Conservation (phyloP, 2,113 vertebrate species). For the Eublepharis macularius region DNA sequence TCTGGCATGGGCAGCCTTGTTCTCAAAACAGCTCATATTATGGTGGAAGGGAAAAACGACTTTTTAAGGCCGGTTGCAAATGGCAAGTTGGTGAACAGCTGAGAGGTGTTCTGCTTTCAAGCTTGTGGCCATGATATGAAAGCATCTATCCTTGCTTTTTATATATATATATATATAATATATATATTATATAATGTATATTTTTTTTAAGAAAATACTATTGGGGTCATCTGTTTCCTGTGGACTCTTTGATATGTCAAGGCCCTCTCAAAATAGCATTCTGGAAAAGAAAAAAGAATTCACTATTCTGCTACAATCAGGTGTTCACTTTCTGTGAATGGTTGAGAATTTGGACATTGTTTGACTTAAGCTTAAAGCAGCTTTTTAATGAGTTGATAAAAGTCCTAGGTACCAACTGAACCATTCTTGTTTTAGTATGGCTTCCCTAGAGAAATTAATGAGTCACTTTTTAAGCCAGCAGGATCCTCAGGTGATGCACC, state of each 20-base stretch:
- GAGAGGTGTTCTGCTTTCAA: conserved; percentile 79
- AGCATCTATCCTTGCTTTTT: conserved; percentile 85
- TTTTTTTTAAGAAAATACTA: conserved; percentile 84
- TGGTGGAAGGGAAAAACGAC: conserved; percentile 80
- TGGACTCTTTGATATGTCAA: conserved; percentile 85
- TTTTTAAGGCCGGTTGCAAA: conserved; percentile 79
- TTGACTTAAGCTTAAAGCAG: conserved; percentile 84
- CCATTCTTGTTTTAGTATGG: conserved; percentile 81
- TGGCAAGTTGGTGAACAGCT: conserved; percentile 92
- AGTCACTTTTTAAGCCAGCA: conserved; percentile 83
- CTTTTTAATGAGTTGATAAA: conserved; percentile 84
- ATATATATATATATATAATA: conserved; percentile 84
- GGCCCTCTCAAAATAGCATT: conserved; percentile 82
- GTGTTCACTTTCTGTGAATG: conserved; percentile 77
- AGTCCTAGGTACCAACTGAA: conserved; percentile 81
- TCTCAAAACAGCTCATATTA: conserved; percentile 83
- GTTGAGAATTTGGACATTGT: conserved; percentile 80
- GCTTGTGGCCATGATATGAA: conserved; percentile 78
- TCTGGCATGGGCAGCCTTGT: conserved; percentile 81
- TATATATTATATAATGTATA: conserved; percentile 85
- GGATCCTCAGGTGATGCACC: conserved; percentile 77
- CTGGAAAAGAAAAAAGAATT: conserved; percentile 76
- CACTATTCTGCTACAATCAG: conserved; percentile 76
- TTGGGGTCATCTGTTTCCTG: conserved; percentile 82
- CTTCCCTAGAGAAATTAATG: conserved; percentile 79